Evolutionary conservation across 2,888 invertebrate genomes (phyloP).

Genomic region (Deilephila elpenor): DNA sequence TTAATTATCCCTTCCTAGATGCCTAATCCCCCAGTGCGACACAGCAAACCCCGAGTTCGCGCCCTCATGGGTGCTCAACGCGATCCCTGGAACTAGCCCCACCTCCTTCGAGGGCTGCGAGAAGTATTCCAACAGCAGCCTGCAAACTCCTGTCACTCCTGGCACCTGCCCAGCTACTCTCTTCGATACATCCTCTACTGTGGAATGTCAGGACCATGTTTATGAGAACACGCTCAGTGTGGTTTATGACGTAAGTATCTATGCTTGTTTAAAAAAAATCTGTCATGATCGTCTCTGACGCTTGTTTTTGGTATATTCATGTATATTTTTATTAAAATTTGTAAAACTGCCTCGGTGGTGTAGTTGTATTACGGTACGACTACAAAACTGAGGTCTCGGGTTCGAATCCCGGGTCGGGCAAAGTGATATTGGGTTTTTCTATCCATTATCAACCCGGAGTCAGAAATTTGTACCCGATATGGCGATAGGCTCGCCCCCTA

Average conservation of each 20-base stretch:
- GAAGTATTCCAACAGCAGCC: conserved; percentile 56
- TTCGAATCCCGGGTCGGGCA: no score
- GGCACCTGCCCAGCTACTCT: conserved; percentile 63
- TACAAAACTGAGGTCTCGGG: no score
- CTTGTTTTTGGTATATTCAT: no score
- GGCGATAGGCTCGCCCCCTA: no score
- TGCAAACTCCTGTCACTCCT: conserved; percentile 32
- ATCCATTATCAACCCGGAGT: no score
- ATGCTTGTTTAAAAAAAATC: background rate
- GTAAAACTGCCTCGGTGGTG: no score
- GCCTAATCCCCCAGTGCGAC: conserved; percentile 69
- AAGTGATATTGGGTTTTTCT: no score
- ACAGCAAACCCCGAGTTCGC: conserved; percentile 56
- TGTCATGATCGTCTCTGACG: background rate
- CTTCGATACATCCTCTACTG: conserved; percentile 57
- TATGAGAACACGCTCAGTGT: conserved; percentile 70
- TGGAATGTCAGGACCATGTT: conserved; percentile 61
- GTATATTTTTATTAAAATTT: no score
- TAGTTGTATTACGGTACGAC: no score
- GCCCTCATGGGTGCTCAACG: conserved; percentile 65
- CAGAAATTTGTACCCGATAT: no score
- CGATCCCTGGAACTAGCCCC: conserved; percentile 58
- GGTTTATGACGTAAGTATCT: conserved; percentile 72
- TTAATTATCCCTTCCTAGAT: conserved; percentile 51
- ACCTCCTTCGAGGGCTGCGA: conserved; percentile 64